phyloP scores from a whole-genome alignment of 2,797 vertebrate species.

The Distichodus sexfasciatus region DNA sequence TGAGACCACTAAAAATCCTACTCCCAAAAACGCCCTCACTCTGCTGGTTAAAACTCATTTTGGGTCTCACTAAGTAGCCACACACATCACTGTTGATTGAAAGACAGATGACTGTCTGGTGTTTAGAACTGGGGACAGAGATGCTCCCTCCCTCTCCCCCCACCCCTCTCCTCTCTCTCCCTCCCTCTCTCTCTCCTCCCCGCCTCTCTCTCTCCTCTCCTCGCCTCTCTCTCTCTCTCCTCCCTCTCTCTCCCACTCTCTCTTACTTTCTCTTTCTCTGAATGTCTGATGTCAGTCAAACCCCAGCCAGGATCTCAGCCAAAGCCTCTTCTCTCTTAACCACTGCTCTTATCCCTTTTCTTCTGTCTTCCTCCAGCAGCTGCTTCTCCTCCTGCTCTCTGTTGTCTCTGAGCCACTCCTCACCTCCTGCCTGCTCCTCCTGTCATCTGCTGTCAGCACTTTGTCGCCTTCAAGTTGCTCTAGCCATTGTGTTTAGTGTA shows the following conservation, averaged over 20 bases:
- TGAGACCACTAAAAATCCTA: too few relatives aligned
- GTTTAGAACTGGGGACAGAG: conserved; percentile 10
- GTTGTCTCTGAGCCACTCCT: neutral
- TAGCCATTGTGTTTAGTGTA: neutral
- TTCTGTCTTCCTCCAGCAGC: neutral
- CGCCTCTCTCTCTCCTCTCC: neutral
- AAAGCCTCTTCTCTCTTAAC: conserved; percentile 31
- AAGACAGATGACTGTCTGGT: conserved; percentile 33
- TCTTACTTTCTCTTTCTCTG: neutral
- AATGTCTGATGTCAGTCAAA: too few relatives aligned
- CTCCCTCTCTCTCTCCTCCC: conserved; percentile 4
- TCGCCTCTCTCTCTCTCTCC: neutral
- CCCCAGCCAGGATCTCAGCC: conserved; percentile 22
- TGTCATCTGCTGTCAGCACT: neutral
- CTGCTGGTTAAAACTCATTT: too few relatives aligned
- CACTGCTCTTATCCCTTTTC: conserved; percentile 10
- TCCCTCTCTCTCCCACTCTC: neutral
- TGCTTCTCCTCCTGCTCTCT: neutral
- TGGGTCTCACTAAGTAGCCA: too few relatives aligned
- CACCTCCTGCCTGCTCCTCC: too few relatives aligned
- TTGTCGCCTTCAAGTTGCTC: neutral
- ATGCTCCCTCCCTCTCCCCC: neutral
- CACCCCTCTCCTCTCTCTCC: neutral
- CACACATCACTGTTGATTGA: conserved; percentile 27
- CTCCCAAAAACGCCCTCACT: too few relatives aligned